A percentile compares a stretch with the other conserved stretches of the same genome.
Evolutionary conservation across 1,140 invertebrate species (phyloP).

Genomic region (Zaprionus kolodkinae): DNA sequence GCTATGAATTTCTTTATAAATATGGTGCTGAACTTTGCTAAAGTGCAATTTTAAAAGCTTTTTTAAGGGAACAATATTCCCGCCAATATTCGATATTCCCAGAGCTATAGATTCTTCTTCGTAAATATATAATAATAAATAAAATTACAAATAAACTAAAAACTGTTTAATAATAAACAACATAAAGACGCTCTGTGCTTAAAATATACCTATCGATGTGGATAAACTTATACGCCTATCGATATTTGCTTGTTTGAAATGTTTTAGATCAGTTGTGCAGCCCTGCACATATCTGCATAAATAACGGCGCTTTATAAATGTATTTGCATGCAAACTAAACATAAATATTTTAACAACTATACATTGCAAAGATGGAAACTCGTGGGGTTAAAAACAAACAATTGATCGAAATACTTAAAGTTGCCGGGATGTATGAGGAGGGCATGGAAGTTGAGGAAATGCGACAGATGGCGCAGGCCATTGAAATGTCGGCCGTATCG

Average conservation of each 20-base stretch:
- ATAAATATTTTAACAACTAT: not conserved
- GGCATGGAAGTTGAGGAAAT: slow-evolving; percentile 65
- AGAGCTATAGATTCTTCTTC: no score
- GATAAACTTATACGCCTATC: not conserved
- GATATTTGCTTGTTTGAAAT: not conserved
- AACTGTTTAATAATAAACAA: no score
- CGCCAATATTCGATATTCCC: not conserved
- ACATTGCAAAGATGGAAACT: slow-evolving; percentile 43
- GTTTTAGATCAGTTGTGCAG: not conserved
- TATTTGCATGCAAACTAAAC: not conserved
- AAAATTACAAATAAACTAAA: no score
- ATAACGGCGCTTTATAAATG: slow-evolving; percentile 33
- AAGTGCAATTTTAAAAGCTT: no score
- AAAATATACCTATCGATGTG: not conserved
- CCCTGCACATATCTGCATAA: not conserved
- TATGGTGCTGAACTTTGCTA: not conserved
- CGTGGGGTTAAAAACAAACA: slow-evolving; percentile 1
- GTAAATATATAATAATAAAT: no score
- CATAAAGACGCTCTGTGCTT: not conserved
- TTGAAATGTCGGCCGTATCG: slow-evolving; percentile 42
- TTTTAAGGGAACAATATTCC: no score
- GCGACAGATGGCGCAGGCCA: slow-evolving; percentile 46
- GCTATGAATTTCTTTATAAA: not conserved
- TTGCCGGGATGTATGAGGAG: slow-evolving; percentile 61
- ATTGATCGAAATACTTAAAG: slow-evolving; percentile 29